Evolutionary conservation across 1,140 invertebrate genomes (phyloP), one percentile per base, ranked within the genome.

Genomic region (Thaumatotibia leucotreta): DNA sequence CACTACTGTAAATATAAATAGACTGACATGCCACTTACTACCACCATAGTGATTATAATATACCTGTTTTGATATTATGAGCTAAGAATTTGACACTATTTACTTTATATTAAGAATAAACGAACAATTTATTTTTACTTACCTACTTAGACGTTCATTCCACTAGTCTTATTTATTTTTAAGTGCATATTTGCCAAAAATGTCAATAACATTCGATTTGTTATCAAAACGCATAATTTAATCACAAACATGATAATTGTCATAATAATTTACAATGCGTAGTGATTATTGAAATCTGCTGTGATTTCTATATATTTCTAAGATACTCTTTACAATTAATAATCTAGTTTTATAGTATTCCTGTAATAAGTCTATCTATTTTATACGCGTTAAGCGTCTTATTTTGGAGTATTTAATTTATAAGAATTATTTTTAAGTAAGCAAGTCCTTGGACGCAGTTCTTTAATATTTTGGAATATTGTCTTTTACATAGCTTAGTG

Each of bases 241-340:
- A 61, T 58, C 54, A 73, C 45, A 29, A 69, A 20, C 45, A 66
- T 61, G 1, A 11, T 31, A 17, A 58, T 29, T 11, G 52, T 70
- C 63, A 72, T 69, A 67, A 67, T 72, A 70, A 64, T 66, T 68
- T 63, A 9, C 17, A 65, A 69, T 61, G 61, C 50, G 33, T 71
- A 66, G 52, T 61, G 61, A 67, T 63, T 74, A 71, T 77, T 77
- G 73, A 82, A 65, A 74, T 80, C 76, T 79, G 72, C 82, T 86
- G 82, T 86, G 82, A 86, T 86, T 86, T 79, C 79, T 79, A 79
- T 77, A 82, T 77, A 79, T 67, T 68, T 64, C 67, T 79, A 77
- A 77, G 74, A 58, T 20, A 20, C 2, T 20, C 6, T 45, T 17
- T 39, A n/a, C 35, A n/a, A 14, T 45, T 20, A 45, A 45, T 5